phyloP scores from a whole-genome alignment of 2,888 invertebrate genomes.

The Drosophila robusta region DNA sequence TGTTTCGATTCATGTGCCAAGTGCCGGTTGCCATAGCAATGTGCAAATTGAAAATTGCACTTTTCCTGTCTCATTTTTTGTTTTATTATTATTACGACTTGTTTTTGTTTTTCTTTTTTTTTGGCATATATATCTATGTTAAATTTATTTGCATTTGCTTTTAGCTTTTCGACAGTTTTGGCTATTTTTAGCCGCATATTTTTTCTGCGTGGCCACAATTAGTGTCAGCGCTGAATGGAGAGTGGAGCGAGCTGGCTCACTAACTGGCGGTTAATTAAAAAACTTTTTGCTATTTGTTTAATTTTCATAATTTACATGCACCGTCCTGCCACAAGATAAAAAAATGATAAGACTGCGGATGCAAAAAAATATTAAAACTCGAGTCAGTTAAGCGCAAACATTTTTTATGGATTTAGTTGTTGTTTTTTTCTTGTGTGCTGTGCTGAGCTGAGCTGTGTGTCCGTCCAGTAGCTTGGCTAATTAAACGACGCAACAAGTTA shows the following conservation, averaged over 20 bases:
- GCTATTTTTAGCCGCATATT: slow-evolving; percentile 29
- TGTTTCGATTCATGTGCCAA: slow-evolving; percentile 72
- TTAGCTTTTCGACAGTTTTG: slow-evolving; percentile 55
- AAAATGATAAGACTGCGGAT: slow-evolving; percentile 28
- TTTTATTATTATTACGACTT: not conserved
- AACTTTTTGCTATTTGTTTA: slow-evolving; percentile 74
- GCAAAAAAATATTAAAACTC: slow-evolving; percentile 14
- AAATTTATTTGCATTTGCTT: slow-evolving; percentile 66
- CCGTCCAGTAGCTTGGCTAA: slow-evolving; percentile 53
- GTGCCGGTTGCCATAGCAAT: slow-evolving; percentile 60
- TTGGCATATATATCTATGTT: slow-evolving; percentile 46
- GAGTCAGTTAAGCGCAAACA: slow-evolving; percentile 59
- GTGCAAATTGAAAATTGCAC: slow-evolving; percentile 57
- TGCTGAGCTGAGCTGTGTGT: too few species aligned
- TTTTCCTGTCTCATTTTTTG: slow-evolving; percentile 14
- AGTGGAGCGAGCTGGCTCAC: slow-evolving; percentile 14
- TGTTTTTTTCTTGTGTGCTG: slow-evolving; percentile 15
- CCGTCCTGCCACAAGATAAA: slow-evolving; percentile 33
- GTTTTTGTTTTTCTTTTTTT: too few species aligned
- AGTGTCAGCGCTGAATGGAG: slow-evolving; percentile 36
- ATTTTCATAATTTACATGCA: slow-evolving; percentile 73
- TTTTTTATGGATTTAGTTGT: slow-evolving; percentile 30
- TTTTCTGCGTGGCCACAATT: slow-evolving; percentile 51
- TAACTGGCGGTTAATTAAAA: slow-evolving; percentile 74
- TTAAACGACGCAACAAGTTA: slow-evolving; percentile 78